Conservation (phyloP, 2,797 vertebrate genomes). For the Esox lucius region DNA sequence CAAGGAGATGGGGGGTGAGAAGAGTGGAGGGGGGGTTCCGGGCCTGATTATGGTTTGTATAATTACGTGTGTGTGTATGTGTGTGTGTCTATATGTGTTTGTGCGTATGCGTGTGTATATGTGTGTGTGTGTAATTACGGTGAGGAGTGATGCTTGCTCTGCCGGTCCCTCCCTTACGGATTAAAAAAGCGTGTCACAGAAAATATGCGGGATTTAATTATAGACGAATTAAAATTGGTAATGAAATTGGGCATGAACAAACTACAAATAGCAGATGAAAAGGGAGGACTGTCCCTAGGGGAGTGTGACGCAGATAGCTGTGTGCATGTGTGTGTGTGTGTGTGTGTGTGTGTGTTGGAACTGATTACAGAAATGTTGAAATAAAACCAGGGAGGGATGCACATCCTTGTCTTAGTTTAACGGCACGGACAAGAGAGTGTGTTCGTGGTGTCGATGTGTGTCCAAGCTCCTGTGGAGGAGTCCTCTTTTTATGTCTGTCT, state of each 20-base stretch:
- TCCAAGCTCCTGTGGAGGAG: no score
- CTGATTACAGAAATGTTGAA: constrained; percentile 74
- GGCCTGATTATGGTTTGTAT: constrained; percentile 95
- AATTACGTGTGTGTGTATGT: constrained; percentile 85
- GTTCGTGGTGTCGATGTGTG: background rate
- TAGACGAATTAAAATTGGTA: constrained; percentile 99
- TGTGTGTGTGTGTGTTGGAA: constrained; percentile 57
- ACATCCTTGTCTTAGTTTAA: constrained; percentile 35
- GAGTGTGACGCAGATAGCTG: constrained; percentile 71
- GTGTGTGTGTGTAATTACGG: constrained; percentile 86
- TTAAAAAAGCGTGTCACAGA: constrained; percentile 94
- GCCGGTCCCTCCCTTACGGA: constrained; percentile 96
- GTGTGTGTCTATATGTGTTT: constrained; percentile 31
- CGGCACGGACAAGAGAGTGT: constrained; percentile 20
- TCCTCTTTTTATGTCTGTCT: no score
- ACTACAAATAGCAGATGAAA: constrained; percentile 89
- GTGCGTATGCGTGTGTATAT: constrained; percentile 39
- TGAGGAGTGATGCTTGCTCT: constrained; percentile 93
- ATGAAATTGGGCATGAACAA: constrained; percentile 97
- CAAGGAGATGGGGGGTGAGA: constrained; percentile 84
- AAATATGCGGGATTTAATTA: constrained; percentile 99
- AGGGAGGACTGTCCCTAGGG: constrained; percentile 80
- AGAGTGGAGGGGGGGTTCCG: constrained; percentile 79
- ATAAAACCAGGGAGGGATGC: constrained; percentile 52
- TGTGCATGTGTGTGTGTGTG: constrained; percentile 56